These are phyloP conservation scores for Hypolimnas misippus DNA, from an alignment of 2,888 invertebrate genomes.

Conservation along the genomic window DNA sequence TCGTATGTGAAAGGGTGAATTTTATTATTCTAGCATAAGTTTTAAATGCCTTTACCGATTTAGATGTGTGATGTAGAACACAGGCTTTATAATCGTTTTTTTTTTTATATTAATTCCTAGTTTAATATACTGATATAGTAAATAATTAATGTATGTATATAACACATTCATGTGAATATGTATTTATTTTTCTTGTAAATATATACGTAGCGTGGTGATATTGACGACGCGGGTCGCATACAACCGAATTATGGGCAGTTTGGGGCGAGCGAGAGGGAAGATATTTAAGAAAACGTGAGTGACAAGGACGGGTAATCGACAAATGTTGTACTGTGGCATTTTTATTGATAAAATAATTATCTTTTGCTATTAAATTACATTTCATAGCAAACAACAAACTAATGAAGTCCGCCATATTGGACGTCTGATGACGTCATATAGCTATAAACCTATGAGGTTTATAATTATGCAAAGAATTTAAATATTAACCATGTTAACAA, in stretches of 20 bases:
- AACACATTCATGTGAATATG: no score
- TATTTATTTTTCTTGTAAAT: constrained; percentile 27
- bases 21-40: no score
- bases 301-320: constrained; percentile 45
- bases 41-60: no score
- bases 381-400: neutral
- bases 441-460: neutral
- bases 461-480: no score
- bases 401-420: neutral
- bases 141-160: no score
- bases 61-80: no score
- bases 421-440: neutral
- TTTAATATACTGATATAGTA: no score
- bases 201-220: constrained; percentile 58
- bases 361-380: no score
- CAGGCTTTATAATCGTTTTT: no score
- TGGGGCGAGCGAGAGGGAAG: constrained; percentile 72
- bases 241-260: constrained; percentile 68
- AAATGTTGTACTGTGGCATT: constrained; percentile 13
- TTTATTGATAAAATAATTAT: neutral
- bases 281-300: constrained; percentile 81
- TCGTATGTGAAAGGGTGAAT: no score
- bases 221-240: constrained; percentile 66
- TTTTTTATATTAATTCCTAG: no score
- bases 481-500: no score